Conservation (phyloP, 1,140 invertebrate genomes). For the Asobara japonica region DNA sequence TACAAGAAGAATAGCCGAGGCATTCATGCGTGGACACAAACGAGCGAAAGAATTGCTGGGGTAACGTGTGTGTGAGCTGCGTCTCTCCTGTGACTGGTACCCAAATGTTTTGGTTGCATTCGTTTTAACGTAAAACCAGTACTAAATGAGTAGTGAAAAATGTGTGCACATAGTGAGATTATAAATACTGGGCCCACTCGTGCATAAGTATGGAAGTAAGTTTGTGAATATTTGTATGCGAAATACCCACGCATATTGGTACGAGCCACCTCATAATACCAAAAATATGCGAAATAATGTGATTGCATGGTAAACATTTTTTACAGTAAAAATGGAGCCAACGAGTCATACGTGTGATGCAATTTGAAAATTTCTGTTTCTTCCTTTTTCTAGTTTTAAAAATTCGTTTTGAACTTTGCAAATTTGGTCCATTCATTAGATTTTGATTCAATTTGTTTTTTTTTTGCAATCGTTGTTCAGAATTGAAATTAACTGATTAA, state of each 20-base stretch:
- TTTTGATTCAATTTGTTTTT: no score
- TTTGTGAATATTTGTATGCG: background rate
- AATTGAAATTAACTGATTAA: no score
- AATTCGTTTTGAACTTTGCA: no score
- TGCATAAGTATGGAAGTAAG: background rate
- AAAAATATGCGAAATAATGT: conserved; percentile 5
- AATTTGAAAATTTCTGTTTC: no score
- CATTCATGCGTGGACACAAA: background rate
- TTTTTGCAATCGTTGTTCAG: no score
- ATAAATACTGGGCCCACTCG: conserved; percentile 1
- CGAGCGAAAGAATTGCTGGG: background rate
- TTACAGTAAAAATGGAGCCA: background rate
- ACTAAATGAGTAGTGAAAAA: background rate
- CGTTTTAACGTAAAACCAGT: background rate
- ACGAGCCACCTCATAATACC: background rate
- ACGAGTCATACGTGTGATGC: background rate
- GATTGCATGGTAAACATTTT: background rate
- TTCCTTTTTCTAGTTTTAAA: no score
- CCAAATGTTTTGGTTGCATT: background rate
- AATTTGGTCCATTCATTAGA: no score
- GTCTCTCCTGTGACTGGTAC: background rate
- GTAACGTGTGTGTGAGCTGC: background rate
- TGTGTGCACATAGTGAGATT: background rate
- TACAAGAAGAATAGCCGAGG: conserved; percentile 8
- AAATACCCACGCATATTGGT: conserved; percentile 5